Evolutionary conservation across 2,113 vertebrate species (phyloP).

Genomic region (Vulpes vulpes): DNA sequence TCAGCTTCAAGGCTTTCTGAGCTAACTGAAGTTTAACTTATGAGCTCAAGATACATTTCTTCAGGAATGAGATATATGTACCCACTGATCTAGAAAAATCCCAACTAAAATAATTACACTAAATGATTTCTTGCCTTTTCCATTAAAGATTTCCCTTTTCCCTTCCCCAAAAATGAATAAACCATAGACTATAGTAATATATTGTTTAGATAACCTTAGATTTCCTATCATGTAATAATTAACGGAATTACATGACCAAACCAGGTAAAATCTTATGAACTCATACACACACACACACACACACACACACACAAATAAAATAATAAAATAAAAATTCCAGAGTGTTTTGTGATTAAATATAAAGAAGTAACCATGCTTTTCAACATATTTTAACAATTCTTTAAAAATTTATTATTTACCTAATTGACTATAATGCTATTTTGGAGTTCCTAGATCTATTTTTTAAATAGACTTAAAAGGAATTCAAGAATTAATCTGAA

Average conservation of each 20-base stretch:
- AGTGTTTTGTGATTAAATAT: neutral
- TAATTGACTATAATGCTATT: slow-evolving; percentile 9
- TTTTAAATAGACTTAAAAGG: neutral
- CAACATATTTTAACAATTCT: neutral
- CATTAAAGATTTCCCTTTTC: neutral
- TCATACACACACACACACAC: neutral
- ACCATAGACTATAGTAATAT: neutral
- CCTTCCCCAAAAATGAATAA: neutral
- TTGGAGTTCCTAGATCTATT: neutral
- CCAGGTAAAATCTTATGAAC: neutral
- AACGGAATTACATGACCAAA: neutral
- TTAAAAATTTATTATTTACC: slow-evolving; percentile 21
- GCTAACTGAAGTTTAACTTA: neutral
- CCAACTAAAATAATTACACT: neutral
- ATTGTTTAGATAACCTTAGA: neutral
- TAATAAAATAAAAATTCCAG: neutral
- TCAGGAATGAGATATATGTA: neutral
- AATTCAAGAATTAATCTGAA: slow-evolving; percentile 51
- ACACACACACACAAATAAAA: neutral
- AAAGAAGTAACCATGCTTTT: neutral
- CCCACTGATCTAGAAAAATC: slow-evolving; percentile 2
- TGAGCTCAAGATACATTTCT: neutral
- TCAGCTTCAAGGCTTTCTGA: slow-evolving; percentile 14
- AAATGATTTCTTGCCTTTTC: slow-evolving; percentile 26
- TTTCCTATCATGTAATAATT: neutral